Conservation (phyloP, 2,797 vertebrate species). For the Cetoscarus ocellatus region DNA sequence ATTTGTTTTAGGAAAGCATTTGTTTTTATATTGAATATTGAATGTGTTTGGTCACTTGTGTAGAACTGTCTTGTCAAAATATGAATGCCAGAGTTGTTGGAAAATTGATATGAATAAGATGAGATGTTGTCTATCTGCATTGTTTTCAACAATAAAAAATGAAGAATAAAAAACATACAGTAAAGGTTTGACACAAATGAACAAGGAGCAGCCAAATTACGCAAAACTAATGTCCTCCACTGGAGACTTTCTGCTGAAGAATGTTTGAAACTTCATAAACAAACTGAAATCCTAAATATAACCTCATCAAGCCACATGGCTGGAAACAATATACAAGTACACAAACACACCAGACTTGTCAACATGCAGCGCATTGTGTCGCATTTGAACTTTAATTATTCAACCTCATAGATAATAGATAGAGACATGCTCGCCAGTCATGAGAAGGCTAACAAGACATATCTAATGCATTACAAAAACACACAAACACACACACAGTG, state of each 20-base stretch:
- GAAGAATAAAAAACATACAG: no score
- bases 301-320: constrained; percentile 35
- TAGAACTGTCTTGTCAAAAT: no score
- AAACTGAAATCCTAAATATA: background rate
- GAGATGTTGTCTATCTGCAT: no score
- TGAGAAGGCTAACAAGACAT: constrained; percentile 79
- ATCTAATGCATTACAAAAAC: constrained; percentile 71
- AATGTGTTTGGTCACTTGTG: no score
- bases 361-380: constrained; percentile 78
- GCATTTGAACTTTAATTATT: constrained; percentile 79
- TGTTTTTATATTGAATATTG: no score
- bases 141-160: no score
- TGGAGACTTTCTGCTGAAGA: constrained; percentile 2
- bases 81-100: no score
- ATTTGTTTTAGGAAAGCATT: no score
- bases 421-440: constrained; percentile 74
- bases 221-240: no score
- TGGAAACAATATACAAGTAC: constrained; percentile 24
- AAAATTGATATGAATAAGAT: no score
- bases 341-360: constrained; percentile 62
- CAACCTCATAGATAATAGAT: constrained; percentile 82
- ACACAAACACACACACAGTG: constrained; percentile 45
- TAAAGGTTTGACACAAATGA: no score
- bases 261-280: constrained; percentile 13
- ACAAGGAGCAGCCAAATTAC: no score